Conservation (phyloP, 2,888 invertebrate species). For the Drosophila borborema region DNA sequence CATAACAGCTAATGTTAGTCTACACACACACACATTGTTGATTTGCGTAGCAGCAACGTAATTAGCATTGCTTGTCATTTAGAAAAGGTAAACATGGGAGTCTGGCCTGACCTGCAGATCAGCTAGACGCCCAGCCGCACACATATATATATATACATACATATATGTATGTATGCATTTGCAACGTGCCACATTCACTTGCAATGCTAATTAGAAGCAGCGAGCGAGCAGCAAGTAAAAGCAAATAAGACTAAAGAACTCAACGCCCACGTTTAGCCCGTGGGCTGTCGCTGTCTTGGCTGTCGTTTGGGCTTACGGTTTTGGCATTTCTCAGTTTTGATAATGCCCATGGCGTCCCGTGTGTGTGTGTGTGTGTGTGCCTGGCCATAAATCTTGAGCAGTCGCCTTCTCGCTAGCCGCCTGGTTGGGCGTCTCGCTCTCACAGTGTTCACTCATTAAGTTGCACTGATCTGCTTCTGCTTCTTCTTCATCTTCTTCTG, state of each 20-base stretch:
- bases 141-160: not conserved
- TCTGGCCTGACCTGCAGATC: conserved; percentile 15
- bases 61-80: conserved; percentile 55
- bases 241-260: conserved; percentile 12
- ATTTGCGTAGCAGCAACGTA: conserved; percentile 29
- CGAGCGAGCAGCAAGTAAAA: not conserved
- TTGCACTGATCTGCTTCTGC: conserved; percentile 23
- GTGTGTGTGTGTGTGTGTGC: conserved; percentile 4
- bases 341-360: conserved; percentile 16
- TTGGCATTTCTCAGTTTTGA: conserved; percentile 38
- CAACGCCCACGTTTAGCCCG: conserved; percentile 42
- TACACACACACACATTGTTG: conserved; percentile 7
- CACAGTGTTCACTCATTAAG: conserved; percentile 58
- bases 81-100: conserved; percentile 27
- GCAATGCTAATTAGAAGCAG: conserved; percentile 51
- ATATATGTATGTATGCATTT: not conserved
- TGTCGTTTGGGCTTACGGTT: conserved; percentile 4
- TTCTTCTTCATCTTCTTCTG: not conserved
- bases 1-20: not conserved
- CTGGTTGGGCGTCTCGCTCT: conserved; percentile 39
- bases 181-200: conserved; percentile 15
- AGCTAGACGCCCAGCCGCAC: not conserved
- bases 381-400: conserved; percentile 65
- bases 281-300: conserved; percentile 2
- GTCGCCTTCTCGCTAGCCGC: conserved; percentile 35